Evolutionary conservation across 2,113 vertebrate genomes (phyloP).

Genomic region (Zootoca vivipara): DNA sequence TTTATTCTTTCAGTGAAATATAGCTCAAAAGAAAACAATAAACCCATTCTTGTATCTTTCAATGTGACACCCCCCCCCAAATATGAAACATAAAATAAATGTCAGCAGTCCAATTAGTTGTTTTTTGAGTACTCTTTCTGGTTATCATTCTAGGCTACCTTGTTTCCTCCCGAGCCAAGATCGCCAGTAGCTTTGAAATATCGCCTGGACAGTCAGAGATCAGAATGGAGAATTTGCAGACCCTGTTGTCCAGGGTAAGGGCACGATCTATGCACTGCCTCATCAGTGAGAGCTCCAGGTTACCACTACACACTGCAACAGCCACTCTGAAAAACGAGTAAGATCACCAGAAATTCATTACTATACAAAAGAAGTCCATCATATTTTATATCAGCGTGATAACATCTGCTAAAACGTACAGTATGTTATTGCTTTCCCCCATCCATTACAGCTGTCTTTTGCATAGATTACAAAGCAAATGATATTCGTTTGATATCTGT

Average conservation of each 20-base stretch:
- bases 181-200: constrained; percentile 85
- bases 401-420: neutral
- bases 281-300: constrained; percentile 83
- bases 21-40: neutral
- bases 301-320: constrained; percentile 85
- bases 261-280: constrained; percentile 85
- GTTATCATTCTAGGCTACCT: constrained; percentile 71
- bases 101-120: neutral
- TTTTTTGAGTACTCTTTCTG: neutral
- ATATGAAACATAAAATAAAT: neutral
- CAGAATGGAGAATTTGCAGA: constrained; percentile 84
- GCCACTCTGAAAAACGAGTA: constrained; percentile 78
- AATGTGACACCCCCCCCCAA: neutral
- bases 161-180: constrained; percentile 85
- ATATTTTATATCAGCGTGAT: neutral
- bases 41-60: neutral
- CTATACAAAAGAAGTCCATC: neutral
- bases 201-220: constrained; percentile 83
- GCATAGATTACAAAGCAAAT: neutral
- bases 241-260: constrained; percentile 82
- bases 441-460: neutral
- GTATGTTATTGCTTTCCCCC: neutral
- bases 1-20: neutral
- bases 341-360: neutral
- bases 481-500: neutral